These are phyloP conservation scores for Lethenteron camtschaticum DNA, from an alignment of 2,113 vertebrate species.

Conservation along the genomic window DNA sequence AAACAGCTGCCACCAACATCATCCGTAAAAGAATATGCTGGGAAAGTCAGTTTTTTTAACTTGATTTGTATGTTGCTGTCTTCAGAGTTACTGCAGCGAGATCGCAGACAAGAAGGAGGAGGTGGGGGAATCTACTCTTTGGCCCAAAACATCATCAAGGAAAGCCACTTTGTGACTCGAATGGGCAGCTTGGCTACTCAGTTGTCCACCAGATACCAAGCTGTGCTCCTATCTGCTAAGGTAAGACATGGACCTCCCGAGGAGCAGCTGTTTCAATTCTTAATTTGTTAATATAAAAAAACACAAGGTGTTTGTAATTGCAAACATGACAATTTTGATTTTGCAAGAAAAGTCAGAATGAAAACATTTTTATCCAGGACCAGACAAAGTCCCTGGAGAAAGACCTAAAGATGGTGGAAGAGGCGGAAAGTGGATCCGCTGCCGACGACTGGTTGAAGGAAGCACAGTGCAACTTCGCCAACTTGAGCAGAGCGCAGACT, in stretches of 20 bases:
- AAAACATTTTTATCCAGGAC: conserved; percentile 27
- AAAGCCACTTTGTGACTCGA: conserved; percentile 40
- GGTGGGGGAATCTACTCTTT: conserved; percentile 57
- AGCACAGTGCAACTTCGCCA: conserved; percentile 17
- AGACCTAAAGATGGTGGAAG: conserved; percentile 51
- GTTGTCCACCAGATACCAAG: conserved; percentile 60
- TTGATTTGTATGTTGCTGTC: conserved; percentile 1
- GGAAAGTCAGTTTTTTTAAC: too few species aligned
- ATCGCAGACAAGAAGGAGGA: conserved; percentile 43
- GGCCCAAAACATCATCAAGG: conserved; percentile 68
- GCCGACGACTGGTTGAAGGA: conserved; percentile 55
- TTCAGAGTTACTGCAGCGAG: conserved; percentile 52
- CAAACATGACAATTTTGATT: too few species aligned
- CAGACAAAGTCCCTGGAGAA: conserved; percentile 64
- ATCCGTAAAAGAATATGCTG: too few species aligned
- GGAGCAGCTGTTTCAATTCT: too few species aligned
- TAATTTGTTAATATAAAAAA: too few species aligned
- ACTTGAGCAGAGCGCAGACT: too few species aligned
- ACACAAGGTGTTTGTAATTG: too few species aligned
- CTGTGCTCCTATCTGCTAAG: conserved; percentile 52
- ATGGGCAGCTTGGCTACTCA: conserved; percentile 54
- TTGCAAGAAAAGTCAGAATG: too few species aligned
- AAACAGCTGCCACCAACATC: too few species aligned
- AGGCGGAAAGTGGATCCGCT: conserved; percentile 38
- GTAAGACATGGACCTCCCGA: conserved; percentile 19